Percentiles rank a stretch among this genome's conserved stretches.
Conservation (phyloP, 2,888 invertebrate species). For the Melinopterus prodromus region DNA sequence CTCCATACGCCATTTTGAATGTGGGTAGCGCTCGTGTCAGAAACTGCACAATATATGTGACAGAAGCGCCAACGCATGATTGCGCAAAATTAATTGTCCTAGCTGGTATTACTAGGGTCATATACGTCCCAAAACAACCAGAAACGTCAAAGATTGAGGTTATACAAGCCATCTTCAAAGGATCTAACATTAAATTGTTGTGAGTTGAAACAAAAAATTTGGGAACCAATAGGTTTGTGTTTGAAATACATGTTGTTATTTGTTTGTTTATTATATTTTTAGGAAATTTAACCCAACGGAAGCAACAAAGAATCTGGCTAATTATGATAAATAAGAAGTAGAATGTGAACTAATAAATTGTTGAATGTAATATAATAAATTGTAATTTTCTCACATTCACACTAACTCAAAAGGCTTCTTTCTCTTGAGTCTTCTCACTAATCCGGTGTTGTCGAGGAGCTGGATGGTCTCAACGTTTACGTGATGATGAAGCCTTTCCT, state of each 20-base stretch:
- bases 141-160: neutral
- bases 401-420: too few relatives aligned
- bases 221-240: neutral
- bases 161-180: neutral
- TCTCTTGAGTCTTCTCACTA: too few relatives aligned
- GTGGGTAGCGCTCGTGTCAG: neutral
- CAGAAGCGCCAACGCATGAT: neutral
- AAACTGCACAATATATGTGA: neutral
- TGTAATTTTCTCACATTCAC: too few relatives aligned
- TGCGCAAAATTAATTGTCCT: neutral
- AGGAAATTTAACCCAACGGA: neutral
- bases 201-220: neutral
- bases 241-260: neutral
- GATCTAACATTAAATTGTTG: neutral
- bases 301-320: neutral
- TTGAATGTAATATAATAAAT: neutral
- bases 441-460: too few relatives aligned
- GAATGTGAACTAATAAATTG: neutral
- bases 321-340: neutral
- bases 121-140: neutral
- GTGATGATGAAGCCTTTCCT: too few relatives aligned
- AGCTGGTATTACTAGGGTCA: neutral
- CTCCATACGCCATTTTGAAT: neutral
- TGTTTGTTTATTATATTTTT: neutral
- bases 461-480: too few relatives aligned